A percentile compares a stretch with the other conserved stretches of the same genome.
phyloP scores from a whole-genome alignment of 1,140 invertebrate species.

The Drosophila lacertosa region DNA sequence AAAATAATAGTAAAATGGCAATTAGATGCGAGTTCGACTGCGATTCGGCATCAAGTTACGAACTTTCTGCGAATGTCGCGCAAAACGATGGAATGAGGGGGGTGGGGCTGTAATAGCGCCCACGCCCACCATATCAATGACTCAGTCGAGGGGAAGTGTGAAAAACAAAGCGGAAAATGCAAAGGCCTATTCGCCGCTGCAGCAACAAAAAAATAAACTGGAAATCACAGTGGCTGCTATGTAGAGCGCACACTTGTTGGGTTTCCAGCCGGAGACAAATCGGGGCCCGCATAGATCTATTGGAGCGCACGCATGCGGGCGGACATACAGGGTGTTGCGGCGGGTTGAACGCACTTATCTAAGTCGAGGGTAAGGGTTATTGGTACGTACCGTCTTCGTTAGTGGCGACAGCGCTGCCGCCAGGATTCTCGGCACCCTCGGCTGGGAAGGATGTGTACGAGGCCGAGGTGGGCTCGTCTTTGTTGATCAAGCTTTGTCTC shows the following conservation, averaged over 20 bases:
- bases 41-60: constrained; percentile 53
- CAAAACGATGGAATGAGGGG: background rate
- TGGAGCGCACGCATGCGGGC: constrained; percentile 23
- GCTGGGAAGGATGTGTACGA: constrained; percentile 57
- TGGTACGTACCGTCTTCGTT: constrained; percentile 66
- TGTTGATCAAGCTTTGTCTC: constrained; percentile 69
- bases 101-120: background rate
- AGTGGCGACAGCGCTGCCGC: constrained; percentile 46
- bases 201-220: constrained; percentile 49
- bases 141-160: constrained; percentile 64
- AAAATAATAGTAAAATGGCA: background rate
- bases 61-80: constrained; percentile 34
- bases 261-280: constrained; percentile 54
- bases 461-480: constrained; percentile 55
- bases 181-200: constrained; percentile 5
- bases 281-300: constrained; percentile 29
- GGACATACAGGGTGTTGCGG: background rate
- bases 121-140: constrained; percentile 42
- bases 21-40: constrained; percentile 15
- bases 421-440: constrained; percentile 68
- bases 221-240: constrained; percentile 60
- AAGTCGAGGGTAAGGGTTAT: constrained; percentile 10
- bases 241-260: constrained; percentile 77
- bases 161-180: constrained; percentile 51
- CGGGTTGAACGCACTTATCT: constrained; percentile 57